Conservation (phyloP, 2,888 invertebrate genomes). For the Stratiomys singularior region DNA sequence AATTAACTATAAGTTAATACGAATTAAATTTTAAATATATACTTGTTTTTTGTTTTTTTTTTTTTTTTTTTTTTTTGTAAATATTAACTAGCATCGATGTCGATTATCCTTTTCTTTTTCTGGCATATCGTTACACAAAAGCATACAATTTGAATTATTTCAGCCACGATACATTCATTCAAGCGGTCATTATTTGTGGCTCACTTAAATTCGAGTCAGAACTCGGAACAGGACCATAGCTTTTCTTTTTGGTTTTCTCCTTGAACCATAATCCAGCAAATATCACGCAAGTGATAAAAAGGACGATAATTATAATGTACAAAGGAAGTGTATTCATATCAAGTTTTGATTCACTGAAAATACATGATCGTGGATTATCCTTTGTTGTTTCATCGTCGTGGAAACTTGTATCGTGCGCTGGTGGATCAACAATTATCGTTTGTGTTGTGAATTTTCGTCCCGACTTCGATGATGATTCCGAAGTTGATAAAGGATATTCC, state of each 20-base stretch:
- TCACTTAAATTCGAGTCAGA: slow-evolving; percentile 59
- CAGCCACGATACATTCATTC: too few species aligned
- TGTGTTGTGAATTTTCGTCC: slow-evolving; percentile 53
- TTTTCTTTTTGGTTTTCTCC: slow-evolving; percentile 61
- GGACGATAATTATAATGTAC: slow-evolving; percentile 54
- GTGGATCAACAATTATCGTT: slow-evolving; percentile 56
- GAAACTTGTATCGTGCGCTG: not conserved
- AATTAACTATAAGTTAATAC: too few species aligned
- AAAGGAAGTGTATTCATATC: slow-evolving; percentile 22
- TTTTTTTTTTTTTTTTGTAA: too few species aligned
- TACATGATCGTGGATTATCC: slow-evolving; percentile 52
- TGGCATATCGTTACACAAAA: too few species aligned
- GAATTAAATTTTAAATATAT: too few species aligned
- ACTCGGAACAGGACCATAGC: slow-evolving; percentile 62
- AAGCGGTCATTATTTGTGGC: too few species aligned
- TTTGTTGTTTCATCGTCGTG: not conserved
- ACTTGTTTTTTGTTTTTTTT: too few species aligned
- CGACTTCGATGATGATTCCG: not conserved
- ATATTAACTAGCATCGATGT: too few species aligned
- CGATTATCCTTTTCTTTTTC: too few species aligned
- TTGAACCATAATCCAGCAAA: slow-evolving; percentile 55
- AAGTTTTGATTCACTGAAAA: slow-evolving; percentile 20
- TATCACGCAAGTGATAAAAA: slow-evolving; percentile 53
- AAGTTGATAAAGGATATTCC: not conserved
- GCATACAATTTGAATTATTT: too few species aligned